phyloP scores from a whole-genome alignment of 2,888 invertebrate species.

The Nephrotoma flavescens region DNA sequence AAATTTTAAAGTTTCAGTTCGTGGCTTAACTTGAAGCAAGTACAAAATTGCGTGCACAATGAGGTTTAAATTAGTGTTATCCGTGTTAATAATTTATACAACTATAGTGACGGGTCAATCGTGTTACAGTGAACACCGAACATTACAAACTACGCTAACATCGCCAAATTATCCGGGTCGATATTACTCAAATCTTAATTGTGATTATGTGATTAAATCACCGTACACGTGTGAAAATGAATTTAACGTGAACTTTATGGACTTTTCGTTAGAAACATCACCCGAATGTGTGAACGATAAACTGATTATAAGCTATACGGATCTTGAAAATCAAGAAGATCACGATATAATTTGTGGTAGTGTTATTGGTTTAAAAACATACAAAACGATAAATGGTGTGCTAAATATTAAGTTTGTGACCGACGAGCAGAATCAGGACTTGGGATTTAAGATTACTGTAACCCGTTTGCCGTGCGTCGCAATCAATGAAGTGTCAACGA shows the following conservation, averaged over 20 bases:
- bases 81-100: background rate
- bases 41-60: background rate
- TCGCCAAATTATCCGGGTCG: slow-evolving; percentile 38
- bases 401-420: slow-evolving; percentile 35
- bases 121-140: slow-evolving; percentile 32
- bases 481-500: background rate
- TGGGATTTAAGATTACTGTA: slow-evolving; percentile 38
- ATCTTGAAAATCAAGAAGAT: slow-evolving; percentile 8
- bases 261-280: slow-evolving; percentile 36
- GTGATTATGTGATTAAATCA: slow-evolving; percentile 37
- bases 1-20: background rate
- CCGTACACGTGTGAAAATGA: slow-evolving; percentile 34
- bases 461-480: slow-evolving; percentile 32
- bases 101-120: background rate
- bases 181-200: slow-evolving; percentile 27
- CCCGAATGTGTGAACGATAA: slow-evolving; percentile 36
- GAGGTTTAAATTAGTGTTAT: background rate
- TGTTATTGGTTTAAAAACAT: slow-evolving; percentile 33
- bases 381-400: slow-evolving; percentile 33
- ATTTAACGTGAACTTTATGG: slow-evolving; percentile 39
- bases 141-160: slow-evolving; percentile 33
- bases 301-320: slow-evolving; percentile 23
- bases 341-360: slow-evolving; percentile 36
- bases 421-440: slow-evolving; percentile 21
- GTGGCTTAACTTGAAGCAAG: background rate